These are phyloP conservation scores for Manis crassicaudata DNA, from an alignment of 2,797 vertebrate genomes.

Conservation along the genomic window DNA sequence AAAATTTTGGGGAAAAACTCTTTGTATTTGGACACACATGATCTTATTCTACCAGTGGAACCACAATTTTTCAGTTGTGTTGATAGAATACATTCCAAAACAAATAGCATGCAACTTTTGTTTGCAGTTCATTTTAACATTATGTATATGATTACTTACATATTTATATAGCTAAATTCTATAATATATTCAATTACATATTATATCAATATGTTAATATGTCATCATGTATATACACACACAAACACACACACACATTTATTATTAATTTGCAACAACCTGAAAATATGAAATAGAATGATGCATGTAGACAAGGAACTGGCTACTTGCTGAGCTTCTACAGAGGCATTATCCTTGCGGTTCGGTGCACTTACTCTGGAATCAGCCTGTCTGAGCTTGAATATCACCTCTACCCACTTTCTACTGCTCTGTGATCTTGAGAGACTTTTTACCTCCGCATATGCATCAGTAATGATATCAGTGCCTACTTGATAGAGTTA, in stretches of 20 bases:
- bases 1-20: neutral
- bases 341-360: neutral
- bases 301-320: neutral
- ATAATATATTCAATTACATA: too few relatives aligned
- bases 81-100: neutral
- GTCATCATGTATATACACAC: neutral
- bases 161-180: too few relatives aligned
- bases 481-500: neutral
- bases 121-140: neutral
- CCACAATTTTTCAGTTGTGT: neutral
- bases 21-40: neutral
- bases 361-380: neutral
- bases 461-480: neutral
- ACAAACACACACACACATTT: neutral
- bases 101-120: neutral
- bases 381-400: neutral
- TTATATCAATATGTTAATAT: neutral
- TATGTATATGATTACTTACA: too few relatives aligned
- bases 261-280: constrained; percentile 18
- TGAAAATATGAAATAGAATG: neutral
- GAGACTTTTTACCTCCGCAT: neutral
- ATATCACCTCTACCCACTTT: neutral
- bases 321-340: neutral
- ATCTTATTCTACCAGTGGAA: neutral
- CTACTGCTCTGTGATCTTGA: neutral